Conservation (phyloP, 2,888 invertebrate genomes). For the Craniophora ligustri region DNA sequence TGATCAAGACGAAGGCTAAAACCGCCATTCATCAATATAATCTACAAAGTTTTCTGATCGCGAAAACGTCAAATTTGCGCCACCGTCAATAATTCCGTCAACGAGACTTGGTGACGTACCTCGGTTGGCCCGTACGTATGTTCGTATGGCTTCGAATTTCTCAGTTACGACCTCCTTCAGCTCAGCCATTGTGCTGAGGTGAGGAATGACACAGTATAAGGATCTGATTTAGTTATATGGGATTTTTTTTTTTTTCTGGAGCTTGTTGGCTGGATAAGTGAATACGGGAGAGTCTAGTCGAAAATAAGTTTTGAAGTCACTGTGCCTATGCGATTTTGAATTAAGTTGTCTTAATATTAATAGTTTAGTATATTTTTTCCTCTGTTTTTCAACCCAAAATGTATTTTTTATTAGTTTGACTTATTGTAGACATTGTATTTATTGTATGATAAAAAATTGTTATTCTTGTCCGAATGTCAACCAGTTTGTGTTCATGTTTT, state of each 20-base stretch:
- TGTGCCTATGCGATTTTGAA: too few relatives aligned
- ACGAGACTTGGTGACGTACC: slow-evolving; percentile 68
- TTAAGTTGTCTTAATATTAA: too few relatives aligned
- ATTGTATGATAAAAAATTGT: too few relatives aligned
- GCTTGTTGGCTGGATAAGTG: neutral
- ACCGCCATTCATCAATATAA: neutral
- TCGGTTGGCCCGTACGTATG: slow-evolving; percentile 68
- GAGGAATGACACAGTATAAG: slow-evolving; percentile 14
- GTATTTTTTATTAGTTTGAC: too few relatives aligned
- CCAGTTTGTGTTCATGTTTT: too few relatives aligned
- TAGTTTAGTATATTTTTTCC: too few relatives aligned
- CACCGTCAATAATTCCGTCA: slow-evolving; percentile 68
- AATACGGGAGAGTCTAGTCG: too few relatives aligned
- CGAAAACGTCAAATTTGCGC: slow-evolving; percentile 43
- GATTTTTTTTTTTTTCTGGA: slow-evolving; percentile 39
- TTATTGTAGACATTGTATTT: too few relatives aligned
- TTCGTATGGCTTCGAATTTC: slow-evolving; percentile 75
- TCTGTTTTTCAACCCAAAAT: too few relatives aligned
- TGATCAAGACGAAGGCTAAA: too few relatives aligned
- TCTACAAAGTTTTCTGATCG: neutral
- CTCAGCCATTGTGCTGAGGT: slow-evolving; percentile 46
- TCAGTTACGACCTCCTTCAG: slow-evolving; percentile 69
- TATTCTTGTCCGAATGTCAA: too few relatives aligned
- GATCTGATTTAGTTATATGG: slow-evolving; percentile 15
- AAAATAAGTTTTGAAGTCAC: too few relatives aligned